Evolutionary conservation across 2,888 invertebrate species (phyloP), one percentile per base, ranked within the genome.

Genomic region (Nomada fucata): DNA sequence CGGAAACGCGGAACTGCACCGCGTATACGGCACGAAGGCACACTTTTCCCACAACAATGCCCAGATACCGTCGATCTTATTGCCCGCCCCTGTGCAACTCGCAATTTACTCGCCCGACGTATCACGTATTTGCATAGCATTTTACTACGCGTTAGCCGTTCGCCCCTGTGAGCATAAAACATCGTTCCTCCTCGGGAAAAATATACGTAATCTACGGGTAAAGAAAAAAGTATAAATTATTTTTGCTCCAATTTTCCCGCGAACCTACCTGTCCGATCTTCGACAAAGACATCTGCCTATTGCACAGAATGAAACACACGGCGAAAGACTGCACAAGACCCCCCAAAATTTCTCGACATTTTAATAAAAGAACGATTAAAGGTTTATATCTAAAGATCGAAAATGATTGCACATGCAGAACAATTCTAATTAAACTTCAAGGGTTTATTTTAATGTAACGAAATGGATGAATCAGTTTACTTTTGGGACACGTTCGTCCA

Each of bases 41-140:
- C 91, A 93, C 93, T 93, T 93, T 93, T 93, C 92, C 89, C 90
- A 91, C 90, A 90, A 91, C 91, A 91, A 90, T 90, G 86, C 86
- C 61, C 78, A 88, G 87, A 84, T 86, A 82, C 85, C 80, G 85
- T 78, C 85, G 76, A 80, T 86, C 86, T 81, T 84, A 79, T 76
- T 26, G 88, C 78, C 84, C 65, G 78, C 65, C 53, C 82, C 71
- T 76, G 55, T 67, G 68, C 78, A 76, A 82, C 67, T 73, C 85
- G 81, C 84, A 89, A 91, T 90, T 91, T 90, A 76, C 88, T 73
- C 82, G 86, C 88, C 88, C 86, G 85, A 42, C 52, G 50, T 69
- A 44, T 61, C 44, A 26, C 26, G 11, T 20, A 81, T 90, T 90
- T 88, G 87, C 89, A 86, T 90, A 88, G 86, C 83, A 59, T 77